Evolutionary conservation across 2,797 vertebrate species (phyloP).

Genomic region (Rhinoraja longicauda): DNA sequence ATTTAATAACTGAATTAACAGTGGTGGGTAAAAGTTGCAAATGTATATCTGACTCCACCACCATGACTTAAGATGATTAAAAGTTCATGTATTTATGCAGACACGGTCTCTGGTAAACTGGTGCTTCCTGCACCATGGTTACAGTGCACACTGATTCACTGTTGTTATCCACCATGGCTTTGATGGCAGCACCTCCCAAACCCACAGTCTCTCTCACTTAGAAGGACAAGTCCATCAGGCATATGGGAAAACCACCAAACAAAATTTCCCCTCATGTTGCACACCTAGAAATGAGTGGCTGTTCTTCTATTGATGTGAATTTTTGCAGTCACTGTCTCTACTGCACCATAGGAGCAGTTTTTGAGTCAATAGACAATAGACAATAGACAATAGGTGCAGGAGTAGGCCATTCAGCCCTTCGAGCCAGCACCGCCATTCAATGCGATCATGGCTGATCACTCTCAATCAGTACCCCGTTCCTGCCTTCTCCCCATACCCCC

Average conservation of each 20-base stretch:
- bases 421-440: too few relatives aligned
- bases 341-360: not conserved
- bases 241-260: not conserved
- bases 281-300: not conserved
- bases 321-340: not conserved
- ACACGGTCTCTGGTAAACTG: not conserved
- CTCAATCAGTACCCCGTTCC: too few relatives aligned
- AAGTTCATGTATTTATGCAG: not conserved
- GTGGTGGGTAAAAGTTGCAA: not conserved
- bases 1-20: not conserved
- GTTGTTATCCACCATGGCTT: not conserved
- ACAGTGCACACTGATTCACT: not conserved
- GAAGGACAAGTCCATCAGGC: not conserved
- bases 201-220: not conserved
- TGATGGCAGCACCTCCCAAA: not conserved
- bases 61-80: not conserved
- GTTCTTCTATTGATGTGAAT: not conserved
- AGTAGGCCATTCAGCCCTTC: too few relatives aligned
- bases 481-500: too few relatives aligned
- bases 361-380: too few relatives aligned
- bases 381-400: too few relatives aligned
- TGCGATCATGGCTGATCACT: too few relatives aligned
- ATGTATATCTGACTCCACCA: not conserved
- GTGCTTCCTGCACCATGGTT: not conserved
- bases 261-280: not conserved